Evolutionary conservation across 2,888 invertebrate species (phyloP).

Genomic region (Drosophila monieri): DNA sequence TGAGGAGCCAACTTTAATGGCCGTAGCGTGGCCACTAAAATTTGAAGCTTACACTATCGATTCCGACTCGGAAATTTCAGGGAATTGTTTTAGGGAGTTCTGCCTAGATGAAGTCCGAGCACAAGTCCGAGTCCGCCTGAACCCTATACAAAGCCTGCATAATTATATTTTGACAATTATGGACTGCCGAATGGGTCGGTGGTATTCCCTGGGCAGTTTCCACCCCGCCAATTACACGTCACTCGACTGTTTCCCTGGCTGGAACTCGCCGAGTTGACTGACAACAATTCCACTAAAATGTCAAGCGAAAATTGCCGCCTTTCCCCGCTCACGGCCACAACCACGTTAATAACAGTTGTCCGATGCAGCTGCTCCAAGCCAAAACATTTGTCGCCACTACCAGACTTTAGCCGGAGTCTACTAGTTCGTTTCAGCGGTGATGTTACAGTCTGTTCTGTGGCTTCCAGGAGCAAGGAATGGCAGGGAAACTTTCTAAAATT

Average conservation of each 20-base stretch:
- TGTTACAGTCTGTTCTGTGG: too few species aligned
- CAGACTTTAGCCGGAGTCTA: too few species aligned
- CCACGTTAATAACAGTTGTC: conserved; percentile 66
- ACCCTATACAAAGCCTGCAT: too few species aligned
- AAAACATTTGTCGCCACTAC: conserved; percentile 25
- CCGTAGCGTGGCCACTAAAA: conserved; percentile 9
- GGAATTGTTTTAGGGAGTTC: background rate
- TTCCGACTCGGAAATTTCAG: background rate
- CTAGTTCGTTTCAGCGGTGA: too few species aligned
- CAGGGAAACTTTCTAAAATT: too few species aligned
- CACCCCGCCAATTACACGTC: conserved; percentile 41
- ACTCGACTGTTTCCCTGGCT: conserved; percentile 16
- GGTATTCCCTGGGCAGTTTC: conserved; percentile 13
- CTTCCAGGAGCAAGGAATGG: too few species aligned
- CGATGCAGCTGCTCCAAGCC: conserved; percentile 53
- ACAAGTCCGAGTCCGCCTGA: too few species aligned
- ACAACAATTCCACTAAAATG: conserved; percentile 59
- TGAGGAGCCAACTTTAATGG: conserved; percentile 20
- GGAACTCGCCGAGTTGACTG: conserved; percentile 45
- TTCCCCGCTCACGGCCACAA: conserved; percentile 1
- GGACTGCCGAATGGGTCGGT: background rate
- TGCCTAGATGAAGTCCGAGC: background rate
- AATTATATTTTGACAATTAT: background rate
- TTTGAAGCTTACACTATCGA: background rate
- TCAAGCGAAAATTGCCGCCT: conserved; percentile 40